Percentiles rank a stretch among this genome's conserved stretches.
Conservation (phyloP, 2,113 vertebrate species). For the Cettia cetti region DNA sequence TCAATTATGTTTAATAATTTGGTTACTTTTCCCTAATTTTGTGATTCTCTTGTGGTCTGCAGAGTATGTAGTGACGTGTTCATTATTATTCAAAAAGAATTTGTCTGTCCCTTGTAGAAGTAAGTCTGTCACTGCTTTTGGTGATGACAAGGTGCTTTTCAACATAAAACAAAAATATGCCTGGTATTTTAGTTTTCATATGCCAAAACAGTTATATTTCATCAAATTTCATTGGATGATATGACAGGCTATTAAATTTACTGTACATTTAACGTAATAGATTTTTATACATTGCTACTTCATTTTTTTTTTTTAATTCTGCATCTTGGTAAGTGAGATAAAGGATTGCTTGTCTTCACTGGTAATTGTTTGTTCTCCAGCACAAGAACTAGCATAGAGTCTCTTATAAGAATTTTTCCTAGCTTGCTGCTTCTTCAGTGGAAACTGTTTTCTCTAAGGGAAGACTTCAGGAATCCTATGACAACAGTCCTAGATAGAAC, state of each 20-base stretch:
- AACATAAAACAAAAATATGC: not conserved
- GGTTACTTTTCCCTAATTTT: not conserved
- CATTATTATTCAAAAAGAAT: not conserved
- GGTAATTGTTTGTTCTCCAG: not conserved
- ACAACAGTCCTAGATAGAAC: not conserved
- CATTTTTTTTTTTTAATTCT: not conserved
- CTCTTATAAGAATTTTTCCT: not conserved
- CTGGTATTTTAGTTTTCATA: not conserved
- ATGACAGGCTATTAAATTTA: not conserved
- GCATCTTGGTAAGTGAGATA: not conserved
- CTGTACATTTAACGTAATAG: not conserved
- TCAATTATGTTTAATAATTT: not conserved
- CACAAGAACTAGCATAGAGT: not conserved
- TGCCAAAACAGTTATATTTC: not conserved
- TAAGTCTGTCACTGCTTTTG: not conserved
- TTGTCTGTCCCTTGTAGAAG: not conserved
- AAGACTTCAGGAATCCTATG: not conserved
- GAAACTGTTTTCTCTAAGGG: not conserved
- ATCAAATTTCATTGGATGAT: not conserved
- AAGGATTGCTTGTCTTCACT: not conserved
- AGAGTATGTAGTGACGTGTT: not conserved
- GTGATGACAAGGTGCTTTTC: not conserved
- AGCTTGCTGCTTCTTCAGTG: not conserved
- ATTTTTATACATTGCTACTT: not conserved
- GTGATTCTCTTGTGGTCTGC: not conserved